Evolutionary conservation across 2,113 vertebrate genomes (phyloP), one percentile per base, ranked within the genome.

Genomic region (Ageneiosus marmoratus): DNA sequence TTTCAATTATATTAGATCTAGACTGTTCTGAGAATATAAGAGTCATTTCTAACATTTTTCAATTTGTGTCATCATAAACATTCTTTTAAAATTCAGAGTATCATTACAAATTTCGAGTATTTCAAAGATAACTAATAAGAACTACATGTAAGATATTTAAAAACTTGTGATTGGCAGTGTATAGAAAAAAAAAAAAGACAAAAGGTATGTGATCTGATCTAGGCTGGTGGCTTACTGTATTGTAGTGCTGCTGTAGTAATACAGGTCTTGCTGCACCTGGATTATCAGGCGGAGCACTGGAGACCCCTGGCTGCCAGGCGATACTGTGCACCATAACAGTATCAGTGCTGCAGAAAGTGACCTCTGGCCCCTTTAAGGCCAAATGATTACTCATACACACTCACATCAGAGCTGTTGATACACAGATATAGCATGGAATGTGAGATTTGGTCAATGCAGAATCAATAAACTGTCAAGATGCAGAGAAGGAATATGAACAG

Each of bases 281-380:
- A 67, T 78, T 78, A 83, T 46, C 60, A 77, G 51, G 29, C 34
- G 53, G 83, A 79, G 63, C 83, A 78, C 83, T 84, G 67, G 83
- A 84, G 83, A 84, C 83, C 83, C 76, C 83, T 84, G 65, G 65
- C 83, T 84, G 83, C 55, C 70, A 63, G 18, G 41, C 11, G 11
- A n/a, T 46, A 60, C 27, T 56, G 27, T 79, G 79, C 81, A 83
- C 62, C n/a, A 69, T 32, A 69, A 62, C 51, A 18, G 44, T 27
- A 60, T 27, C 10, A 29, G 20, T 48, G 67, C n/a, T 62, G 13
- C 15, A 41, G 5, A 58, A 24, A 48, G 12, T 73, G 60, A 83
- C 60, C 80, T 48, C 44, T 63, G 56, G 27, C 27, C 13, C 41
- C 11, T 51, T 11, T 22, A 73, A 44, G 13, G 34, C 53, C 24